Evolutionary conservation across 2,113 vertebrate genomes (phyloP), one percentile per base, ranked within the genome.

Genomic region (Barbus barbus): DNA sequence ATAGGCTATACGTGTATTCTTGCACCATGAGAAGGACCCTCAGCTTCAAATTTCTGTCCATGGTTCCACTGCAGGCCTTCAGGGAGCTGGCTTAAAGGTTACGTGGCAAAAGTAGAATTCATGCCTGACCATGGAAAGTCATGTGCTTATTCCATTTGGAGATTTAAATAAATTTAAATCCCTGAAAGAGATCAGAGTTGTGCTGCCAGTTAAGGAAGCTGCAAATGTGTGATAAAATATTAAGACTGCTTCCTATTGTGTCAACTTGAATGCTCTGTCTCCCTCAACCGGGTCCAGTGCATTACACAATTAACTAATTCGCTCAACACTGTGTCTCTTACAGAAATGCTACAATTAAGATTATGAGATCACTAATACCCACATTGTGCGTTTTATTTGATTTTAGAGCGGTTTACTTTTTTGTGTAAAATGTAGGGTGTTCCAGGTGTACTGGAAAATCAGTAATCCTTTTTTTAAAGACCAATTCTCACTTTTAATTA

Each of bases 211-310:
- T 61, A 77, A 75, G 18, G 53, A 6, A 67, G 74, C 84, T 87
- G 82, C 76, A 60, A 80, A 56, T 22, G 31, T 80, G 61, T 75
- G 88, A 89, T 89, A 84, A 86, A 85, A 87, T 72, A 87, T 85
- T 79, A 84, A 85, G 72, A 72, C 72, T 77, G 51, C 53, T n/a
- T 58, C 56, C 71, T 81, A 65, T 48, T 83, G 83, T 83, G 80
- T 78, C 44, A 56, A 58, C 75, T 48, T 46, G 31, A 76, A 80
- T 79, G 44, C 51, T 28, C 73, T 33, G 76, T 22, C 41, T n/a
- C 18, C 48, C 36, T 71, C 8, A 65, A 22, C 14, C 16, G 44
- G 24, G 26, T 31, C 28, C 8, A 58, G 22, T 58, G 53, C 53
- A 58, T 58, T 58, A 58, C 20, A 58, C 53, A 58, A n/a, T 56